phyloP scores from a whole-genome alignment of 2,113 vertebrate species.

The Sinosuthora webbiana region DNA sequence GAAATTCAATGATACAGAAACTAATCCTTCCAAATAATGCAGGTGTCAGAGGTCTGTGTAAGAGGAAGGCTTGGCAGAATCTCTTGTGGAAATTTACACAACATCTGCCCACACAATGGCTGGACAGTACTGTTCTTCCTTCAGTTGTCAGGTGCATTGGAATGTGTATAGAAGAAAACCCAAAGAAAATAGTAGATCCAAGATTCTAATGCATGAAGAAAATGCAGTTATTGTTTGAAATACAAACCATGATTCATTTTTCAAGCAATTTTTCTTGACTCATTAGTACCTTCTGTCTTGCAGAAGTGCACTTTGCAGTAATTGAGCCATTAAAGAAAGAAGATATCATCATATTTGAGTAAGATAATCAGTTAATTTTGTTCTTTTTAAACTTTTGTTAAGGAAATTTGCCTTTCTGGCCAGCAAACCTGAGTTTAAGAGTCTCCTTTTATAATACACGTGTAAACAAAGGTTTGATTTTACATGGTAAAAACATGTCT shows the following conservation, averaged over 20 bases:
- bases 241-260: background rate
- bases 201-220: background rate
- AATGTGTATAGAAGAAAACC: background rate
- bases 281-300: background rate
- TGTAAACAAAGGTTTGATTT: background rate
- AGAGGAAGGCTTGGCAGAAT: slow-evolving; percentile 35
- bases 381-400: background rate
- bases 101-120: slow-evolving; percentile 54
- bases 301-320: background rate
- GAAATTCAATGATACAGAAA: slow-evolving; percentile 13
- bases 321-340: background rate
- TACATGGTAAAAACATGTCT: background rate
- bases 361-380: background rate
- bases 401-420: background rate
- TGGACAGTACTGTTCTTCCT: slow-evolving; percentile 48
- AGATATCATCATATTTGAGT: background rate
- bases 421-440: background rate
- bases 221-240: background rate
- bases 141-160: slow-evolving; percentile 59
- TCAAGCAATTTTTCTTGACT: background rate
- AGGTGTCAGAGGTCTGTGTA: slow-evolving; percentile 45
- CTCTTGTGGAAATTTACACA: slow-evolving; percentile 38
- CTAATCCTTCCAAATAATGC: slow-evolving; percentile 45
- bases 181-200: background rate
- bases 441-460: background rate